These are phyloP conservation scores for Smutsia gigantea DNA, from an alignment of 2,797 vertebrate genomes.

Conservation along the genomic window DNA sequence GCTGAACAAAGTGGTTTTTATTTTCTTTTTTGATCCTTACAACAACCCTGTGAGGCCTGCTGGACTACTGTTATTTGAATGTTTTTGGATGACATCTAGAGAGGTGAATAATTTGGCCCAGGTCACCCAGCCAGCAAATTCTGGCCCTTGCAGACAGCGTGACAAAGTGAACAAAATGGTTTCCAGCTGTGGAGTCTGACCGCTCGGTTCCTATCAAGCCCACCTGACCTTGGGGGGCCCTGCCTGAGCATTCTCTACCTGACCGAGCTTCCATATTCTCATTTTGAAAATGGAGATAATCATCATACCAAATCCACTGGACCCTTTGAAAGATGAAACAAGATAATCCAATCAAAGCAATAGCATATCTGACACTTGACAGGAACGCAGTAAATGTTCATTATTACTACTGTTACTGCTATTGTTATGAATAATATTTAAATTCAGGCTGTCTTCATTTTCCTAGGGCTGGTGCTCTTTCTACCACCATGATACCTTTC, in stretches of 20 bases:
- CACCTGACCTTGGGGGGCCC: neutral
- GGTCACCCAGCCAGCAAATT: neutral
- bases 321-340: neutral
- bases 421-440: neutral
- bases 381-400: neutral
- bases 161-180: neutral
- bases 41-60: neutral
- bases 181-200: neutral
- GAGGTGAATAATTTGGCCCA: neutral
- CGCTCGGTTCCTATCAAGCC: neutral
- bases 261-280: neutral
- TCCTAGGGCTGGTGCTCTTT: neutral
- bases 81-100: constrained; percentile 2
- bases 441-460: neutral
- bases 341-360: neutral
- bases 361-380: neutral
- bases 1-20: neutral
- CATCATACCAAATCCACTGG: neutral
- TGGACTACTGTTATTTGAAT: neutral
- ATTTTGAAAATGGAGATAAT: neutral
- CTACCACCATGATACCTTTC: neutral
- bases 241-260: neutral
- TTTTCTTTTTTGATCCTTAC: neutral
- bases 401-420: neutral
- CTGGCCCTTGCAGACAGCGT: neutral